Evolutionary conservation across 1,140 invertebrate species (phyloP).

Genomic region (Lerema accius): DNA sequence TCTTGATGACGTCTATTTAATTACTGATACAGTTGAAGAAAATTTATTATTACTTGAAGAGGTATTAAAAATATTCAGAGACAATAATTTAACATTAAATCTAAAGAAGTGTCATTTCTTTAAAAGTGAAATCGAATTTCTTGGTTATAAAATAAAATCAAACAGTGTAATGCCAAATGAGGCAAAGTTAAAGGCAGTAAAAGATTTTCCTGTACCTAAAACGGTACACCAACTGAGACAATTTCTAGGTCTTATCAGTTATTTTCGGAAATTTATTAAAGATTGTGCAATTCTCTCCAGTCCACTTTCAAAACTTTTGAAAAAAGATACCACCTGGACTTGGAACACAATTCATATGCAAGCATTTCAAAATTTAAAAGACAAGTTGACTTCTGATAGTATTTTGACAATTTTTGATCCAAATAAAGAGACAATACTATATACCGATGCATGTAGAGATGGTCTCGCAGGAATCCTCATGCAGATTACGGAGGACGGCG

Average conservation of each 20-base stretch:
- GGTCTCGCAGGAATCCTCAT: conserved; percentile 36
- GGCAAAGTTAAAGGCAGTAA: conserved; percentile 32
- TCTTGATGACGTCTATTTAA: conserved; percentile 9
- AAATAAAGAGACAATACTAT: conserved; percentile 22
- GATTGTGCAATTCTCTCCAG: conserved; percentile 44
- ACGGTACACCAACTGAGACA: conserved; percentile 39
- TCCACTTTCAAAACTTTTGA: conserved; percentile 45
- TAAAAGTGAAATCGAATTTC: conserved; percentile 22
- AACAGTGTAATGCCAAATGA: conserved; percentile 13
- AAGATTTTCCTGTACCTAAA: conserved; percentile 45
- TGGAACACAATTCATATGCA: conserved; percentile 29
- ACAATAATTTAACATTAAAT: conserved; percentile 22
- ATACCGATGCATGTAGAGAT: conserved; percentile 36
- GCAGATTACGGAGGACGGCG: conserved; percentile 30
- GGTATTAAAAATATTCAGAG: conserved; percentile 8
- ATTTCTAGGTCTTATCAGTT: conserved; percentile 40
- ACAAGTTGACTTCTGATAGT: conserved; percentile 16
- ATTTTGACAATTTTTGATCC: conserved; percentile 36
- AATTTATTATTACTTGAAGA: conserved; percentile 12
- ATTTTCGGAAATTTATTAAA: conserved; percentile 55
- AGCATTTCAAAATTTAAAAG: conserved; percentile 26
- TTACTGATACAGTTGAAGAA: conserved; percentile 14
- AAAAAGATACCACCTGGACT: conserved; percentile 43
- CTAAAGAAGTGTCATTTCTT: conserved; percentile 34
- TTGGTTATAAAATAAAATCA: conserved; percentile 23